Percentiles rank a stretch among this genome's conserved stretches.
phyloP scores from a whole-genome alignment of 2,797 vertebrate species.

The Molossus alvarezi region DNA sequence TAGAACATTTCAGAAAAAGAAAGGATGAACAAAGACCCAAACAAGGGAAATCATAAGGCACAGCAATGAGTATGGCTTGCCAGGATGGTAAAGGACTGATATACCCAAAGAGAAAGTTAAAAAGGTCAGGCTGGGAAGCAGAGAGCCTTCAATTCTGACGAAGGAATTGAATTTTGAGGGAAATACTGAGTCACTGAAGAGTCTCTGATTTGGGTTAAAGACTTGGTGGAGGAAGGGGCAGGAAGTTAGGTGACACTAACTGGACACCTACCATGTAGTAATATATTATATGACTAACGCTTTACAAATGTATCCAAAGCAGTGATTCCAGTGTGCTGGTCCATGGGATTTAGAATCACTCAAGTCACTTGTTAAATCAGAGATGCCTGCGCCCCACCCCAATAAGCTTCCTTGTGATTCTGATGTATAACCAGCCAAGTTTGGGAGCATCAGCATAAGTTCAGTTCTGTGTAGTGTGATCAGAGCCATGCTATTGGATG shows the following conservation, averaged over 20 bases:
- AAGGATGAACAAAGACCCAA: slow-evolving; percentile 4
- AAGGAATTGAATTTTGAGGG: not conserved
- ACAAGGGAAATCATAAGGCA: not conserved
- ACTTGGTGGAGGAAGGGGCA: not conserved
- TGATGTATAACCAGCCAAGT: not conserved
- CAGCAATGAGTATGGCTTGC: not conserved
- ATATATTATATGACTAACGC: not conserved
- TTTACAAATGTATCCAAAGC: slow-evolving; percentile 34
- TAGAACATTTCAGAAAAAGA: not conserved
- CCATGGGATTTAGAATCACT: slow-evolving; percentile 27
- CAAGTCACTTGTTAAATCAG: slow-evolving; percentile 2
- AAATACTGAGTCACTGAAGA: not conserved
- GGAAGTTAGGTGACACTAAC: not conserved
- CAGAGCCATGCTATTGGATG: not conserved
- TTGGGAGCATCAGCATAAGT: not conserved
- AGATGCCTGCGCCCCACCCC: not conserved
- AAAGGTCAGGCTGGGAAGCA: not conserved
- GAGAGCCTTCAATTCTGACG: not conserved
- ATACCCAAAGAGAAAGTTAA: not conserved
- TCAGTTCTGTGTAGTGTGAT: not conserved
- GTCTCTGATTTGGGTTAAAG: not conserved
- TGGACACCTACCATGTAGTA: not conserved
- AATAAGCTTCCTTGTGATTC: not conserved
- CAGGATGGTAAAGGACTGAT: not conserved
- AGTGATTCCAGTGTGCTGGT: not conserved